These are phyloP conservation scores for Lates japonicus DNA, from an alignment of 2,797 vertebrate species.

Conservation along the genomic window DNA sequence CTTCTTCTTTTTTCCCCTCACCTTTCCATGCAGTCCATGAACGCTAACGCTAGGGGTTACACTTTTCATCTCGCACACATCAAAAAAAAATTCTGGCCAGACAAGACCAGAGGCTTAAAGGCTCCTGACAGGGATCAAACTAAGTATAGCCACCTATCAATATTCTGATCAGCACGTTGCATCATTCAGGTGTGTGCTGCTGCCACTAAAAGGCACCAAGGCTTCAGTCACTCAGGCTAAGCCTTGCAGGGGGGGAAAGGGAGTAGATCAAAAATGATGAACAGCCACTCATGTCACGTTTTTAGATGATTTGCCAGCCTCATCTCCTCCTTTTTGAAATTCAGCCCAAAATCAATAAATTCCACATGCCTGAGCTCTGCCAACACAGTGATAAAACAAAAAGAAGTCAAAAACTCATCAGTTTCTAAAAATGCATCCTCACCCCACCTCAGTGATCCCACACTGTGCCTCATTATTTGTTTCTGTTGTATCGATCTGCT, in stretches of 20 bases:
- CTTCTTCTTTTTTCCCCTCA: not conserved
- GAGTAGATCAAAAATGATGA: constrained; percentile 5
- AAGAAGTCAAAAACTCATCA: constrained; percentile 14
- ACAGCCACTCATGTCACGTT: constrained; percentile 8
- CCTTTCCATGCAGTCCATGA: constrained; percentile 30
- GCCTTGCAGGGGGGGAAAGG: constrained; percentile 9
- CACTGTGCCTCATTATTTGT: constrained; percentile 10
- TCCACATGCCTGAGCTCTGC: constrained; percentile 10
- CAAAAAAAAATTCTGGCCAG: constrained; percentile 42
- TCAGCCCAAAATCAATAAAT: constrained; percentile 23
- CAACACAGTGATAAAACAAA: not conserved
- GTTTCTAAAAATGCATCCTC: constrained; percentile 11
- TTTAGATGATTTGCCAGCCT: constrained; percentile 13
- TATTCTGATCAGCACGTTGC: constrained; percentile 52
- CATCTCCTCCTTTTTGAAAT: constrained; percentile 3
- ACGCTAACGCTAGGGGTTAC: constrained; percentile 45
- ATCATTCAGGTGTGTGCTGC: constrained; percentile 38
- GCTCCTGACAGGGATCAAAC: constrained; percentile 59
- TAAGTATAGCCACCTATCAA: constrained; percentile 40
- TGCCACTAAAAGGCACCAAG: constrained; percentile 29
- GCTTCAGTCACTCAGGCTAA: constrained; percentile 28
- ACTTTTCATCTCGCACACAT: constrained; percentile 54
- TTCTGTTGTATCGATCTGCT: constrained; percentile 39
- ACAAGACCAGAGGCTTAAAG: constrained; percentile 32
- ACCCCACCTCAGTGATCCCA: constrained; percentile 59